These are phyloP conservation scores for Phasia obesa DNA, from an alignment of 2,888 invertebrate species.

Conservation along the genomic window DNA sequence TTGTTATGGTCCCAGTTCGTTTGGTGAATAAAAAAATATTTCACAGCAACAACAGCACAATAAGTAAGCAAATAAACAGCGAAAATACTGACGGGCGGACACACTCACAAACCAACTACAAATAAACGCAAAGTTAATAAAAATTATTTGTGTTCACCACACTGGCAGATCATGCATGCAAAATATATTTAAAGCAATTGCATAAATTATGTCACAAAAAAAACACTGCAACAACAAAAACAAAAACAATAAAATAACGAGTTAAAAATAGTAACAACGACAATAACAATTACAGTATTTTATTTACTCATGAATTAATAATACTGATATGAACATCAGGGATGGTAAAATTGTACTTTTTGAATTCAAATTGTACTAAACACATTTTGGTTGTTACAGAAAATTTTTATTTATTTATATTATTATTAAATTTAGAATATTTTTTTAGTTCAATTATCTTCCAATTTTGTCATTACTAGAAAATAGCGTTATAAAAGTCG, in stretches of 20 bases:
- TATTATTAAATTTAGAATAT: too few species aligned
- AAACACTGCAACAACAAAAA: constrained; percentile 27
- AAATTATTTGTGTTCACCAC: constrained; percentile 71
- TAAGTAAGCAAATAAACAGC: constrained; percentile 26
- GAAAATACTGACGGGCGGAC: background rate
- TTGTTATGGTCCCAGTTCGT: constrained; percentile 66
- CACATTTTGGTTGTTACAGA: too few species aligned
- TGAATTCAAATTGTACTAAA: too few species aligned
- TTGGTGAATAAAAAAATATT: constrained; percentile 41
- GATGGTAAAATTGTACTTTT: too few species aligned
- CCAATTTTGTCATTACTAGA: too few species aligned
- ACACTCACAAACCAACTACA: constrained; percentile 21
- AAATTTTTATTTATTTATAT: too few species aligned
- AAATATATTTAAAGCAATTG: constrained; percentile 73
- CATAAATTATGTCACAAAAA: constrained; percentile 71
- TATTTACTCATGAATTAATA: constrained; percentile 58
- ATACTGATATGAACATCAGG: constrained; percentile 14
- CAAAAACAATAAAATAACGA: constrained; percentile 51
- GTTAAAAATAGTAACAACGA: constrained; percentile 61
- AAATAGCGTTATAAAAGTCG: too few species aligned
- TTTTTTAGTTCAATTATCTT: too few species aligned
- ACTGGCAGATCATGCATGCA: constrained; percentile 73
- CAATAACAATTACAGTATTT: constrained; percentile 66
- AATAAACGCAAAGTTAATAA: constrained; percentile 70
- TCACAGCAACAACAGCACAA: constrained; percentile 28